Percentiles rank a stretch among this genome's conserved stretches.
Conservation (phyloP, 1,140 invertebrate genomes). For the Dinoponera quadriceps region DNA sequence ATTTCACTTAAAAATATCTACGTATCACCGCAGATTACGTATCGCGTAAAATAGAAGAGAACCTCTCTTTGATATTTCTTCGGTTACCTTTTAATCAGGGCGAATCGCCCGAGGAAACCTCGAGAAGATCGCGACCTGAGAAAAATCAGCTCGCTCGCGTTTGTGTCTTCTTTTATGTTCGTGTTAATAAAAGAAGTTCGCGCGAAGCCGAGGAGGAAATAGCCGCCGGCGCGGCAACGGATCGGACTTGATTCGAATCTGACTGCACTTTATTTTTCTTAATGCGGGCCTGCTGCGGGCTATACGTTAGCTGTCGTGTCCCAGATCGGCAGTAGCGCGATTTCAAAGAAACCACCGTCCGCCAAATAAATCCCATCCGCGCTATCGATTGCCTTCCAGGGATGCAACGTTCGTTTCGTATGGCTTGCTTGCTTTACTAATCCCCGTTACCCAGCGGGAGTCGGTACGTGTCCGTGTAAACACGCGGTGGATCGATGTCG, state of each 20-base stretch:
- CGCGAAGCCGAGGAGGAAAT: background rate
- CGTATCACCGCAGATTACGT: too few relatives aligned
- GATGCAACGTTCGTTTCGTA: constrained; percentile 50
- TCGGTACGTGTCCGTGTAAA: constrained; percentile 70
- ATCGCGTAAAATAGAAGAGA: too few relatives aligned
- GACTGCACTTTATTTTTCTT: constrained; percentile 61
- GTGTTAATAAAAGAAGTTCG: constrained; percentile 40
- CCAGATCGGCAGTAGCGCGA: constrained; percentile 38
- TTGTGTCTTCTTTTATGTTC: constrained; percentile 1
- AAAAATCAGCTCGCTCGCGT: background rate
- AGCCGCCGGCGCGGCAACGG: background rate
- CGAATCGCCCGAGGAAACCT: too few relatives aligned
- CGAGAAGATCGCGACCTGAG: background rate
- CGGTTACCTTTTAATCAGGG: too few relatives aligned
- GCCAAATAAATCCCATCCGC: constrained; percentile 67
- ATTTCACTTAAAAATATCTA: too few relatives aligned
- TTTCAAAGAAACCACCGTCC: constrained; percentile 65
- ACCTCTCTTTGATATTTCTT: too few relatives aligned
- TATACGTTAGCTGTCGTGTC: constrained; percentile 53
- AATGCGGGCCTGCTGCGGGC: constrained; percentile 47
- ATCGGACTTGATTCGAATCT: constrained; percentile 52
- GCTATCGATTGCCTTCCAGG: constrained; percentile 68
- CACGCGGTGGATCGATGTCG: constrained; percentile 57
- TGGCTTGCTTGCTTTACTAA: constrained; percentile 64
- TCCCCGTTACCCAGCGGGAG: constrained; percentile 68